A percentile compares a stretch with the other conserved stretches of the same genome.
Evolutionary conservation across 1,140 invertebrate genomes (phyloP).

Genomic region (Dinothrombium tinctorium): DNA sequence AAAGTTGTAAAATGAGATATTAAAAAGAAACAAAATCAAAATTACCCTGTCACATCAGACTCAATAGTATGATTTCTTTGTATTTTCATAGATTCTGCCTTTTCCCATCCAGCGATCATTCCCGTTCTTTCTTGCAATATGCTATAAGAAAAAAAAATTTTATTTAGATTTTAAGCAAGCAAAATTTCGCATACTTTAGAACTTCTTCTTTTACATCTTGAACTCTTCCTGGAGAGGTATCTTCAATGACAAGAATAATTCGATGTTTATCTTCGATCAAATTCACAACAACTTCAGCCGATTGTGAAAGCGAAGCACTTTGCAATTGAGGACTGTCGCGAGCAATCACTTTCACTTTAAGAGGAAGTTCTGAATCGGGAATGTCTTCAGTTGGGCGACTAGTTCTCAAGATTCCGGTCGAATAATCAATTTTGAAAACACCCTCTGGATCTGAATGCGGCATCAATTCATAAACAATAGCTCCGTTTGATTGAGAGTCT

Average conservation of each 20-base stretch:
- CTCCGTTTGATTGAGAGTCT: slow-evolving; percentile 52
- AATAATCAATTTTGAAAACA: slow-evolving; percentile 44
- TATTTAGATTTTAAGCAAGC: not conserved
- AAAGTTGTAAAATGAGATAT: not conserved
- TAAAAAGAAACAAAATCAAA: not conserved
- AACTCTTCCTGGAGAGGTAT: slow-evolving; percentile 42
- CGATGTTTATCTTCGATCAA: slow-evolving; percentile 39
- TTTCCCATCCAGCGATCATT: slow-evolving; percentile 48
- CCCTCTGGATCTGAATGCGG: slow-evolving; percentile 31
- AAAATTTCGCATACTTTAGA: slow-evolving; percentile 20
- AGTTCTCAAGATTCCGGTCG: slow-evolving; percentile 44
- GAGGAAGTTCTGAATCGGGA: slow-evolving; percentile 34
- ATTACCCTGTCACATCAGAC: slow-evolving; percentile 33
- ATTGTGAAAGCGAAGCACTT: slow-evolving; percentile 15
- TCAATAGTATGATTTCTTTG: slow-evolving; percentile 32
- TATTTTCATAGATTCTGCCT: slow-evolving; percentile 41
- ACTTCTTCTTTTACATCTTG: slow-evolving; percentile 36
- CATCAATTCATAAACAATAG: slow-evolving; percentile 40
- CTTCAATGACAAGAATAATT: slow-evolving; percentile 46
- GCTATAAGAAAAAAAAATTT: slow-evolving; percentile 6
- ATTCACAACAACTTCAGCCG: slow-evolving; percentile 40
- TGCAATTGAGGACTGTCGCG: slow-evolving; percentile 36
- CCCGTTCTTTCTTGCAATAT: slow-evolving; percentile 45
- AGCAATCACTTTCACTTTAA: slow-evolving; percentile 44
- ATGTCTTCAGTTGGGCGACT: slow-evolving; percentile 41